These are phyloP conservation scores for Augochlorella aurata DNA, from an alignment of 2,888 invertebrate species.

Conservation along the genomic window DNA sequence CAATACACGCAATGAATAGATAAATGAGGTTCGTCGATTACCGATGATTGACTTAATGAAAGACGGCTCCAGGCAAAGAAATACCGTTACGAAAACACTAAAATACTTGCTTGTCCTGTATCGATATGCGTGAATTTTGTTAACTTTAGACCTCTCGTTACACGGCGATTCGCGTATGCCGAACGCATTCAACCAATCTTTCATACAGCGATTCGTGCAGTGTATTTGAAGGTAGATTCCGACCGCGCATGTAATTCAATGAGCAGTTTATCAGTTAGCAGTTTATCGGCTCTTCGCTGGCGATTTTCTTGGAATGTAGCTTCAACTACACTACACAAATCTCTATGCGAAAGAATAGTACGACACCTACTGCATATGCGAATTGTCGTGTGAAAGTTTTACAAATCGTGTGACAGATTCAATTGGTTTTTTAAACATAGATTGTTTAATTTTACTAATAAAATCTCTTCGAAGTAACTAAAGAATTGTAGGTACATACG, in stretches of 20 bases:
- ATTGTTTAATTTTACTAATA: neutral
- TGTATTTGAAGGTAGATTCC: too few relatives aligned
- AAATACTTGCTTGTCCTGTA: too few relatives aligned
- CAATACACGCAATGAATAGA: slow-evolving; percentile 21
- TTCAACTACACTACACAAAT: too few relatives aligned
- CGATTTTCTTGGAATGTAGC: too few relatives aligned
- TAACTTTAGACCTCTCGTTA: neutral
- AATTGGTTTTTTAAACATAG: neutral
- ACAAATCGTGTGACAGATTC: neutral
- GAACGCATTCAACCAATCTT: too few relatives aligned
- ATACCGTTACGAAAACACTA: neutral
- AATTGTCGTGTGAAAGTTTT: neutral
- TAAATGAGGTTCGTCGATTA: slow-evolving; percentile 21
- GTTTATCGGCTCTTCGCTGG: too few relatives aligned
- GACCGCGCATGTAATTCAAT: too few relatives aligned
- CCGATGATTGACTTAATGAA: slow-evolving; percentile 41
- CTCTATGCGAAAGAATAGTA: too few relatives aligned
- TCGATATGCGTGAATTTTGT: neutral
- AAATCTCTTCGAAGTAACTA: neutral
- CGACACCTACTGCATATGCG: too few relatives aligned
- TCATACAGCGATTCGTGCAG: too few relatives aligned
- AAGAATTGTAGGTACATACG: neutral
- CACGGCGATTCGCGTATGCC: too few relatives aligned
- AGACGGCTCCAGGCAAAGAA: slow-evolving; percentile 1
- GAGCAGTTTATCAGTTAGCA: too few relatives aligned